phyloP scores from a whole-genome alignment of 2,113 vertebrate genomes.

The Carettochelys insculpta region DNA sequence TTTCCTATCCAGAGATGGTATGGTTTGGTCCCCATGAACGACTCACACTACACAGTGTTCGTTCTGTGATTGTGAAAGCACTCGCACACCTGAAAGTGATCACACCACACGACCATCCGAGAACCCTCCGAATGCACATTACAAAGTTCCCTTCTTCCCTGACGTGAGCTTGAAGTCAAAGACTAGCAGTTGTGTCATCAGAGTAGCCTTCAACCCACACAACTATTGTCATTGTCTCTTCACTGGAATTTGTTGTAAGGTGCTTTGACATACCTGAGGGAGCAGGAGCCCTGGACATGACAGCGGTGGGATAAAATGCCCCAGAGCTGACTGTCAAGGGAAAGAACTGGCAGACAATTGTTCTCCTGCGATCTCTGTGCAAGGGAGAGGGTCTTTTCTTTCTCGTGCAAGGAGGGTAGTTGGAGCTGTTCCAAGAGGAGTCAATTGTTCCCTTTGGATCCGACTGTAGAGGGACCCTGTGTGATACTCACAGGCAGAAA shows the following conservation, averaged over 20 bases:
- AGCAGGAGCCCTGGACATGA: not conserved
- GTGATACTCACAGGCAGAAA: too few species aligned
- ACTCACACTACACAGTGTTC: not conserved
- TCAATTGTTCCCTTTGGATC: not conserved
- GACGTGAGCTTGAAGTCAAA: not conserved
- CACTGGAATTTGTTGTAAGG: not conserved
- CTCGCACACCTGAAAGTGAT: not conserved
- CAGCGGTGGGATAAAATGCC: not conserved
- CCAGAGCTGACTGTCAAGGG: not conserved
- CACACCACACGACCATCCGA: not conserved
- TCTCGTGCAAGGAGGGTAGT: rapidly evolving
- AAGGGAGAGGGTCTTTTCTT: rapidly evolving
- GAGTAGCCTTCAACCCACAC: not conserved
- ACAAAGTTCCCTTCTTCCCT: not conserved
- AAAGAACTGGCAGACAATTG: not conserved
- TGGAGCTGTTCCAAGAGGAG: rapidly evolving
- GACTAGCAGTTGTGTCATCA: not conserved
- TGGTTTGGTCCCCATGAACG: not conserved
- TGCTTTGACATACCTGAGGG: not conserved
- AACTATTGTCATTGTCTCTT: not conserved
- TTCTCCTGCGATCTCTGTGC: rapidly evolving
- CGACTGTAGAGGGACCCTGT: rapidly evolving
- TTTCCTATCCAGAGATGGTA: slow-evolving; percentile 23
- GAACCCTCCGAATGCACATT: not conserved
- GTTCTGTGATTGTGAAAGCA: not conserved